Conservation (phyloP, 2,113 vertebrate species). For the Chloropsis hardwickii region DNA sequence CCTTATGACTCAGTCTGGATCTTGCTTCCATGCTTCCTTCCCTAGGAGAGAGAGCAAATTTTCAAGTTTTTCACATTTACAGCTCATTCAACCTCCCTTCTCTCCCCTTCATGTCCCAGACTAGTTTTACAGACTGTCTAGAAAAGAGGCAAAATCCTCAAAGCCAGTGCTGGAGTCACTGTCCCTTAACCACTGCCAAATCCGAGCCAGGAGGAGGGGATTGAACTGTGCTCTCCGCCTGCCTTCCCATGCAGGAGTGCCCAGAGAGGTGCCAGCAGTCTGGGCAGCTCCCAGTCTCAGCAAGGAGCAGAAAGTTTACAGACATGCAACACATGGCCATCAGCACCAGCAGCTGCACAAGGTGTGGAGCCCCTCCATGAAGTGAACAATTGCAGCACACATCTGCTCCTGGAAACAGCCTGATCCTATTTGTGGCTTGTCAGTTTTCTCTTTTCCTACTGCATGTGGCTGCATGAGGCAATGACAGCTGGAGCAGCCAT, state of each 20-base stretch:
- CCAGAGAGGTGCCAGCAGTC: background rate
- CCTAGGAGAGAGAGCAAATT: background rate
- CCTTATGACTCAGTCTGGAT: background rate
- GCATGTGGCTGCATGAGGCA: background rate
- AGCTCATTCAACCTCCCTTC: background rate
- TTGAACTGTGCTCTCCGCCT: background rate
- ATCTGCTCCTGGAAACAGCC: background rate
- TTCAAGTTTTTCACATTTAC: background rate
- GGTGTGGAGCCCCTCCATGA: background rate
- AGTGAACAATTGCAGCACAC: fast-evolving
- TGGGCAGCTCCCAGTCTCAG: background rate
- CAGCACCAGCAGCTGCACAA: background rate
- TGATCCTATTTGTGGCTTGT: background rate
- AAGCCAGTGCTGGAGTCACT: background rate
- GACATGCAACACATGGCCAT: fast-evolving
- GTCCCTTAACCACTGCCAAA: background rate
- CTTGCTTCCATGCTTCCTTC: background rate
- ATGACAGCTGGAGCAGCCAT: background rate
- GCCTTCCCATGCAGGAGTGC: fast-evolving
- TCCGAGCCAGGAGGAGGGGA: fast-evolving
- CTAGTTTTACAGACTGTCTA: background rate
- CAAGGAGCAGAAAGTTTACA: background rate
- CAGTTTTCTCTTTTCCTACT: background rate
- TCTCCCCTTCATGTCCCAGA: background rate
- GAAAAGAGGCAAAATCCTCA: background rate